Evolutionary conservation across 2,797 vertebrate genomes (phyloP), one percentile per base, ranked within the genome.

Genomic region (Centropyge bicolor): DNA sequence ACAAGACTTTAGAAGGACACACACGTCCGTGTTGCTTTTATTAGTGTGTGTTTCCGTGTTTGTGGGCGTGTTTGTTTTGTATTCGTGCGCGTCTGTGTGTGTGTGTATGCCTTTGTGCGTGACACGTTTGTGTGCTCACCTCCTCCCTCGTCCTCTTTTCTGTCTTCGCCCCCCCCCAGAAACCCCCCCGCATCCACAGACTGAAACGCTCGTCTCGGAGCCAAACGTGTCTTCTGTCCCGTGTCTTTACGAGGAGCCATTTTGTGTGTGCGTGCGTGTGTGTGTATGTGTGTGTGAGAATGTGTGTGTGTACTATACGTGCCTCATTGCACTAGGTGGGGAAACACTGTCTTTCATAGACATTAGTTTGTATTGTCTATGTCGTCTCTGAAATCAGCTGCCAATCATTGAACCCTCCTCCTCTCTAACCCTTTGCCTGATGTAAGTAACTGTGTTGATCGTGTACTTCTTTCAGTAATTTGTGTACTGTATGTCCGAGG

Each of bases 11-110:
- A 81, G 86, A 88, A 92, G 87, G 91, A 93, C 86, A 88, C 89
- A 90, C 85, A 81, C 73, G 68, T 92, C 80, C 66, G 87, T 93
- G 88, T 94, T 82, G 88, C 91, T 93, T 95, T 91, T 82, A 86
- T 80, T 86, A 90, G 86, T 90, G 88, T 88, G 93, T 93, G 91
- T 93, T 90, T 94, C 86, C 48, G 91, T 95, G 91, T 95, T 93
- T 82, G 90, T 93, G 87, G 87, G 92, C 51, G 92, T 94, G 91
- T 94, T 93, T 93, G 93, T 94, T 94, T 94, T 94, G 92, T 94
- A 92, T 93, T 90, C 62, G 88, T 94, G 88, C 79, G 88, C 55
- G 65, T 83, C 82, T 65, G 84, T 89, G 84, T 83, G 87, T 76
- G 87, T 84, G 85, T 74, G 86, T 87, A 65, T 78, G 82, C 71